These are phyloP conservation scores for Gopherus flavomarginatus DNA, from an alignment of 2,113 vertebrate species.

Conservation along the genomic window DNA sequence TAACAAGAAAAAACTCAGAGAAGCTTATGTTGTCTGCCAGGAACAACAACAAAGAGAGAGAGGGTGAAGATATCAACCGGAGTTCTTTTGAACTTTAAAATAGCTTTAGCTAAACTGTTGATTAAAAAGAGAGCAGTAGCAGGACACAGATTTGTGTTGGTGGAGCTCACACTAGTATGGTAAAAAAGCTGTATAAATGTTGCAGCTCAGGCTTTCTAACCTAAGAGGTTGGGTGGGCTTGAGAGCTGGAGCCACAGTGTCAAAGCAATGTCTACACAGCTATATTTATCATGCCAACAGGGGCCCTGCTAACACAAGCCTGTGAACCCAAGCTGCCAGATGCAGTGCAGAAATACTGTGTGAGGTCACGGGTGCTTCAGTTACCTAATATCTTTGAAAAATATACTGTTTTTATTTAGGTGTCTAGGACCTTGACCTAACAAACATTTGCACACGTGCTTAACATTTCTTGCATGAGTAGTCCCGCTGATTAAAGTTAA, in stretches of 20 bases:
- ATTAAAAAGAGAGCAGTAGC: too few relatives aligned
- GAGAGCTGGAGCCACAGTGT: not conserved
- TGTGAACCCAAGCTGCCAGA: not conserved
- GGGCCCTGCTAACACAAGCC: not conserved
- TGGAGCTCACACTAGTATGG: not conserved
- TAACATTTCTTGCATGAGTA: not conserved
- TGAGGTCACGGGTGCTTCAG: not conserved
- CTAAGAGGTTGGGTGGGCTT: not conserved
- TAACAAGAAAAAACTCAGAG: too few relatives aligned
- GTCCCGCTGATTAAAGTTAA: not conserved
- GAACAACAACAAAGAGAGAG: too few relatives aligned
- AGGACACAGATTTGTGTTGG: not conserved
- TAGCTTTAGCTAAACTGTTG: too few relatives aligned
- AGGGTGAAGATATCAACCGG: too few relatives aligned
- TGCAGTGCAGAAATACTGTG: not conserved
- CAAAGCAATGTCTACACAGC: not conserved
- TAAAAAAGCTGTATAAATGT: not conserved
- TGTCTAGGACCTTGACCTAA: not conserved
- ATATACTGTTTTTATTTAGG: not conserved
- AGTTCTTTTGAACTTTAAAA: too few relatives aligned
- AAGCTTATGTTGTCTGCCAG: too few relatives aligned
- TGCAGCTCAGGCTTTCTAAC: not conserved
- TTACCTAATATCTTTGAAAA: not conserved
- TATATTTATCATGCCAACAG: not conserved
- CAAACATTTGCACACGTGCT: not conserved